Evolutionary conservation across 2,797 vertebrate genomes (phyloP).

Genomic region (Australoheros facetus): DNA sequence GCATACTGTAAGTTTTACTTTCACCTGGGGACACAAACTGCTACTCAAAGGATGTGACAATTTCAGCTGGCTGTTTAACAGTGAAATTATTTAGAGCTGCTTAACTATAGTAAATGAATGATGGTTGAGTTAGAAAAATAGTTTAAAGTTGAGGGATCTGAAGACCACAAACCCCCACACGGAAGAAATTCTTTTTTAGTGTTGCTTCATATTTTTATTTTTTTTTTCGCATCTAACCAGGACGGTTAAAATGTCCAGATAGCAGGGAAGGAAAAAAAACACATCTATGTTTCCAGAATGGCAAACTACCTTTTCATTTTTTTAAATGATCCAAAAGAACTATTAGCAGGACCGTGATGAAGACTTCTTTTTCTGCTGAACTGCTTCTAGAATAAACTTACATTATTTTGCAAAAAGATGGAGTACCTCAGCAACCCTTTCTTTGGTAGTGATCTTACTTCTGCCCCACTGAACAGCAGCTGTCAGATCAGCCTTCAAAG

Average conservation of each 20-base stretch:
- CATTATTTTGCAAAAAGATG: background rate
- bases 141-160: background rate
- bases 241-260: background rate
- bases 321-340: background rate
- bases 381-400: background rate
- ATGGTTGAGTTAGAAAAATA: background rate
- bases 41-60: background rate
- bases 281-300: background rate
- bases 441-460: background rate
- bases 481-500: background rate
- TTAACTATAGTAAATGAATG: background rate
- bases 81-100: background rate
- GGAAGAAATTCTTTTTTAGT: background rate
- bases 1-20: background rate
- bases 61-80: background rate
- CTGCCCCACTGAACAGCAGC: background rate
- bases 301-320: background rate
- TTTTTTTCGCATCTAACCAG: background rate
- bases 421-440: background rate
- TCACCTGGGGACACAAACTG: background rate
- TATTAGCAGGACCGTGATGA: background rate
- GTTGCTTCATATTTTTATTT: background rate
- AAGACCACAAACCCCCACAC: background rate
- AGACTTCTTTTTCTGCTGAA: background rate
- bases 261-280: background rate